Evolutionary conservation across 2,888 invertebrate species (phyloP).

Genomic region (Tipula unca): DNA sequence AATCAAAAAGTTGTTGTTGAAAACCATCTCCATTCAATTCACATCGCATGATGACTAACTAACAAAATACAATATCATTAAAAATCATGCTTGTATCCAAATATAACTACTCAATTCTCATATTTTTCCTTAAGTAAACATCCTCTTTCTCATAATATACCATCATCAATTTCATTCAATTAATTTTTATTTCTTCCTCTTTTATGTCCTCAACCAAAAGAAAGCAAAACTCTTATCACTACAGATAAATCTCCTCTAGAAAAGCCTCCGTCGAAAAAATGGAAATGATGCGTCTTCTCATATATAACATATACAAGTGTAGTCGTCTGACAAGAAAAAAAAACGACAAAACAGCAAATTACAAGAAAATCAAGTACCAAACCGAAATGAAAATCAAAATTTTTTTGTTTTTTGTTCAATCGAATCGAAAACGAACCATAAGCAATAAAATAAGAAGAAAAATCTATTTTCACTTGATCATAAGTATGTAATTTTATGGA

Average conservation of each 20-base stretch:
- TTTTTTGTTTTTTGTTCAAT: not conserved
- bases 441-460: not conserved
- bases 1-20: too few relatives aligned
- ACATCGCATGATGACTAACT: too few relatives aligned
- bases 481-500: constrained; percentile 8
- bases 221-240: not conserved
- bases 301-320: not conserved
- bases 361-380: not conserved
- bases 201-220: not conserved
- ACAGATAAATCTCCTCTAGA: not conserved
- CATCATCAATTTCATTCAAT: not conserved
- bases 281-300: not conserved
- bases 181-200: not conserved
- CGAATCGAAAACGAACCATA: not conserved
- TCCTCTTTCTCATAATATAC: not conserved
- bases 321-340: not conserved
- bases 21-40: not conserved
- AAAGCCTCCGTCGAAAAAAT: not conserved
- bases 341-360: not conserved
- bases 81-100: too few relatives aligned
- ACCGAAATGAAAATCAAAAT: not conserved
- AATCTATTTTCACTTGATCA: not conserved
- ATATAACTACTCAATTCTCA: not conserved
- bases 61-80: too few relatives aligned
- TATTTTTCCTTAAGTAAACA: not conserved